These are phyloP conservation scores for Orchestia grillus DNA, from an alignment of 1,140 invertebrate genomes.

Conservation along the genomic window DNA sequence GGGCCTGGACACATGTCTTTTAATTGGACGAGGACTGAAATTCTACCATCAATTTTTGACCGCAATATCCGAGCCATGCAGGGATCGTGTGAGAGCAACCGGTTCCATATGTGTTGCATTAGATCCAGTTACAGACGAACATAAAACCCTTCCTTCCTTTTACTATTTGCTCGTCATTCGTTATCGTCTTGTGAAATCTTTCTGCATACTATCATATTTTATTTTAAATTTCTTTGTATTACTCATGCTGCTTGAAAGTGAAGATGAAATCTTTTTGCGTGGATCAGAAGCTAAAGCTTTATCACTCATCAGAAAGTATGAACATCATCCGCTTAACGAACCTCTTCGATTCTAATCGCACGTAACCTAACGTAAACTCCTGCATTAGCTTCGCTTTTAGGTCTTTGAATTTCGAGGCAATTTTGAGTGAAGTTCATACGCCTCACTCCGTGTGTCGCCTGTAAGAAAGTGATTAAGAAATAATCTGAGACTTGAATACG, in stretches of 20 bases:
- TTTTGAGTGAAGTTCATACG: not conserved
- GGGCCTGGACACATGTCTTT: not conserved
- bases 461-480: too few species aligned
- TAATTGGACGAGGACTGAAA: conserved; percentile 6
- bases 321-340: not conserved
- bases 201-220: not conserved
- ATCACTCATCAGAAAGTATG: not conserved
- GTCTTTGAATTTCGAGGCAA: not conserved
- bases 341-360: not conserved
- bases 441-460: too few species aligned
- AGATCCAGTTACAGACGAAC: not conserved
- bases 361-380: not conserved
- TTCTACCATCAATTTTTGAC: not conserved
- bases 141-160: not conserved
- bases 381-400: not conserved
- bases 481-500: too few species aligned
- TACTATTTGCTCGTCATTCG: too few species aligned
- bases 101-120: not conserved
- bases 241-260: too few species aligned
- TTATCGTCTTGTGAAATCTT: not conserved
- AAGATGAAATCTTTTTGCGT: not conserved
- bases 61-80: not conserved
- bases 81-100: not conserved
- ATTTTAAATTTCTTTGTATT: too few species aligned
- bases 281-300: not conserved